phyloP scores from a whole-genome alignment of 2,113 vertebrate genomes.

The Silurus glanis region DNA sequence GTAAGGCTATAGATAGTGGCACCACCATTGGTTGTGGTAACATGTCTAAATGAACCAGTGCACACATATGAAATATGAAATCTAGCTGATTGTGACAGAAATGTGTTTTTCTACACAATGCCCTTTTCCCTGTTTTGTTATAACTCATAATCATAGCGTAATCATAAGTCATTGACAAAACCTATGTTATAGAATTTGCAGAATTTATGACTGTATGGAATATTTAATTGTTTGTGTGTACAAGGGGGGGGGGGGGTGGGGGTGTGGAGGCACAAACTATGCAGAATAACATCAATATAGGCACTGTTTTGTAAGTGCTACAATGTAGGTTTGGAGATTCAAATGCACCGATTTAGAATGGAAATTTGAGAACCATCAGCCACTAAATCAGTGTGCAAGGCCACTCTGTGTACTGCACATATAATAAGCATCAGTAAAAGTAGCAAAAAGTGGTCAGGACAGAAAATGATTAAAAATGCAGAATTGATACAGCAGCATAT shows the following conservation, averaged over 20 bases:
- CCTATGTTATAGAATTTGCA: background rate
- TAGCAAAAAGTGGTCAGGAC: slow-evolving; percentile 65
- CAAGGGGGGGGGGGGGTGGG: background rate
- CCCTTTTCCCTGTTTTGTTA: background rate
- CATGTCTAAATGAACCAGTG: background rate
- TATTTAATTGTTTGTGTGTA: background rate
- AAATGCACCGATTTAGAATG: background rate
- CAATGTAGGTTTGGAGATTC: background rate
- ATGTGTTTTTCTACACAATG: background rate
- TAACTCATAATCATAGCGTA: background rate
- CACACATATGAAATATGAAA: background rate
- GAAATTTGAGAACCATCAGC: slow-evolving; percentile 16
- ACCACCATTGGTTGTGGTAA: background rate
- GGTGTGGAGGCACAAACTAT: too few species aligned
- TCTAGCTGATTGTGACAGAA: background rate
- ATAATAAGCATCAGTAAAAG: slow-evolving; percentile 45
- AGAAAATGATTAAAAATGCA: slow-evolving; percentile 77
- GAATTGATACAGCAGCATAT: slow-evolving; percentile 75
- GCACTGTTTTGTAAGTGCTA: background rate
- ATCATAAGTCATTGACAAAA: background rate
- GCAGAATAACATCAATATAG: background rate
- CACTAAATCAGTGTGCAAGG: slow-evolving; percentile 5
- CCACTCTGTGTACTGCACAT: slow-evolving; percentile 58
- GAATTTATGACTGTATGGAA: background rate
- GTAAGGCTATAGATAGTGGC: background rate